These are phyloP conservation scores for Rana temporaria DNA, from an alignment of 2,113 vertebrate species.

Conservation along the genomic window DNA sequence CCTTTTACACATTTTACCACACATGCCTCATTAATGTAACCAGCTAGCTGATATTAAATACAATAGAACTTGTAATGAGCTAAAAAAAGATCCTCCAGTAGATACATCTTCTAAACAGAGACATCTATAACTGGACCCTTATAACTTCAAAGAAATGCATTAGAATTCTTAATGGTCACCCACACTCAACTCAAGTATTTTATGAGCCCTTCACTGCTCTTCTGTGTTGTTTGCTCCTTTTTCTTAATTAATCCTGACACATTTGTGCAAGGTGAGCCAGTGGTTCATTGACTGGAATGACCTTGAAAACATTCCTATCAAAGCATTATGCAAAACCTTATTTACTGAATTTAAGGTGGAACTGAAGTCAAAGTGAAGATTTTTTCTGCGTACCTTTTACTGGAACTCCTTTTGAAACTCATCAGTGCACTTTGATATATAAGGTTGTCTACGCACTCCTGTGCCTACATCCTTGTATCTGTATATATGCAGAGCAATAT, in stretches of 20 bases:
- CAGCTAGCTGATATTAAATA: slow-evolving; percentile 21
- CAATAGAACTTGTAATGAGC: slow-evolving; percentile 35
- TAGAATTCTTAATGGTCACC: slow-evolving; percentile 13
- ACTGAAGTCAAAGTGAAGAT: too few species aligned
- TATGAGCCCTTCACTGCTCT: neutral
- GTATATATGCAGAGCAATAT: too few species aligned
- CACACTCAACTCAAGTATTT: slow-evolving; percentile 15
- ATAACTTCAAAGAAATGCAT: neutral
- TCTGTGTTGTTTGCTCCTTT: neutral
- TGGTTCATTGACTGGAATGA: slow-evolving; percentile 9
- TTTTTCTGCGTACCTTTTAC: too few species aligned
- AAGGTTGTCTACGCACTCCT: too few species aligned
- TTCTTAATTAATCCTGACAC: slow-evolving; percentile 13
- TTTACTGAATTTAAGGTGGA: too few species aligned
- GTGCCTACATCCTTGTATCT: too few species aligned
- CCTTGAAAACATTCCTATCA: slow-evolving; percentile 4
- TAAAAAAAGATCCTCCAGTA: slow-evolving; percentile 8
- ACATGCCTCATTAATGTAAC: slow-evolving; percentile 15
- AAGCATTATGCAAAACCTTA: too few species aligned
- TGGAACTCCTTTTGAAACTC: too few species aligned
- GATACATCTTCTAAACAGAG: slow-evolving; percentile 1
- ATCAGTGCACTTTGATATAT: too few species aligned
- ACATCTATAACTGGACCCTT: slow-evolving; percentile 21
- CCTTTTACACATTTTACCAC: slow-evolving; percentile 5
- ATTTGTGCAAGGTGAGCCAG: slow-evolving; percentile 28